Evolutionary conservation across 1,140 invertebrate genomes (phyloP).

Genomic region (Musca vetustissima): DNA sequence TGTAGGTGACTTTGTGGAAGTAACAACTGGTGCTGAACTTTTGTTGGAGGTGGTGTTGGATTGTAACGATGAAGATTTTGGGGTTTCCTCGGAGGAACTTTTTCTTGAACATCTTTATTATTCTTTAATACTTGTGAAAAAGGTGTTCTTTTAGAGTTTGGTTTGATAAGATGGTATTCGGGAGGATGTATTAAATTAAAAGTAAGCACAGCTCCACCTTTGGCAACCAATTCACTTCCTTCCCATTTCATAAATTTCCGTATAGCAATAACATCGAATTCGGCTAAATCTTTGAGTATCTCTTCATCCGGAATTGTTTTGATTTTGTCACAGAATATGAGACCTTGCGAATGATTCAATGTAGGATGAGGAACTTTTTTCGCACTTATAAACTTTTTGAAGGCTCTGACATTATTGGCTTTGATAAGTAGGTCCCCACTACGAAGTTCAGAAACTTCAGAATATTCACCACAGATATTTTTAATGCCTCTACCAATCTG

Average conservation of each 20-base stretch:
- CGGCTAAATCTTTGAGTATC: background rate
- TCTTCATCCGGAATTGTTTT: background rate
- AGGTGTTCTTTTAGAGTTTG: background rate
- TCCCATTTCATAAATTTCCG: background rate
- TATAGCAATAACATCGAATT: background rate
- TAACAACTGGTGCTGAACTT: too few relatives aligned
- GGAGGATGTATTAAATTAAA: background rate
- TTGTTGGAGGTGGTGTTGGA: too few relatives aligned
- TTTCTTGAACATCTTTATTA: background rate
- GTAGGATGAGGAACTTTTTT: background rate
- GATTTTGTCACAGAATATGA: background rate
- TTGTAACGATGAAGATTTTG: too few relatives aligned
- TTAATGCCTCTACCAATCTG: constrained; percentile 22
- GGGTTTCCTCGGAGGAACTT: too few relatives aligned
- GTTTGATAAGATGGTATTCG: background rate
- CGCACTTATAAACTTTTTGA: background rate
- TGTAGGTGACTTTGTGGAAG: too few relatives aligned
- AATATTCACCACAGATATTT: background rate
- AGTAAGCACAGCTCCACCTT: background rate
- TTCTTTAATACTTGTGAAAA: background rate
- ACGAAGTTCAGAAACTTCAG: background rate
- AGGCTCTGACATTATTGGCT: background rate
- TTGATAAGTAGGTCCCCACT: constrained; percentile 9
- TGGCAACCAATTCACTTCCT: background rate
- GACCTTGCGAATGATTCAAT: too few relatives aligned